Conservation (phyloP, 2,888 invertebrate species). For the Chrysopilus asiliformis region DNA sequence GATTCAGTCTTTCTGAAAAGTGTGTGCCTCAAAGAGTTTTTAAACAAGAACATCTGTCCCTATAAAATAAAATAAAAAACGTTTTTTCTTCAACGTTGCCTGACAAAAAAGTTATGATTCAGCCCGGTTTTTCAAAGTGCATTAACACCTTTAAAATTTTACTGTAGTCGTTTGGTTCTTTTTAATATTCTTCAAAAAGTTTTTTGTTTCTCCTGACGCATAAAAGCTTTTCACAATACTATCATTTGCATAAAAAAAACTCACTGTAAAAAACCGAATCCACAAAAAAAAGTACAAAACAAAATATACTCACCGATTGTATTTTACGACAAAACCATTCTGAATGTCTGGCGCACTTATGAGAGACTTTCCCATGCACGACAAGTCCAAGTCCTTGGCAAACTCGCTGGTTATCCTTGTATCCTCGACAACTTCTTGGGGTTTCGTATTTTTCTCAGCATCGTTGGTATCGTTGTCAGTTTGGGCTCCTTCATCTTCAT, state of each 20-base stretch:
- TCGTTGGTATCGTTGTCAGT: too few relatives aligned
- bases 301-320: conserved; percentile 14
- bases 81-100: too few relatives aligned
- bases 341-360: conserved; percentile 31
- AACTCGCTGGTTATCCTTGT: conserved; percentile 22
- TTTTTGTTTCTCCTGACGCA: too few relatives aligned
- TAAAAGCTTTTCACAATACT: neutral
- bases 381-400: conserved; percentile 28
- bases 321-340: conserved; percentile 29
- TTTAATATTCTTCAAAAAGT: too few relatives aligned
- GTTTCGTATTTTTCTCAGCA: conserved; percentile 18
- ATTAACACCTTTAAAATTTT: too few relatives aligned
- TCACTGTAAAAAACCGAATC: neutral
- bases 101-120: too few relatives aligned
- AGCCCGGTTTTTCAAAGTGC: too few relatives aligned
- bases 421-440: conserved; percentile 27
- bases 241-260: neutral
- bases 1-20: too few relatives aligned
- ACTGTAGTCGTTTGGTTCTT: too few relatives aligned
- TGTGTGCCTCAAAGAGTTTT: too few relatives aligned
- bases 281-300: neutral
- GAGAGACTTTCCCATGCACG: conserved; percentile 28
- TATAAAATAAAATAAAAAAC: too few relatives aligned
- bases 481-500: conserved; percentile 5
- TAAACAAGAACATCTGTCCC: too few relatives aligned